Base-by-base conservation (phyloP, 2,797 vertebrate genomes). In the Bufotes viridis region DNA sequence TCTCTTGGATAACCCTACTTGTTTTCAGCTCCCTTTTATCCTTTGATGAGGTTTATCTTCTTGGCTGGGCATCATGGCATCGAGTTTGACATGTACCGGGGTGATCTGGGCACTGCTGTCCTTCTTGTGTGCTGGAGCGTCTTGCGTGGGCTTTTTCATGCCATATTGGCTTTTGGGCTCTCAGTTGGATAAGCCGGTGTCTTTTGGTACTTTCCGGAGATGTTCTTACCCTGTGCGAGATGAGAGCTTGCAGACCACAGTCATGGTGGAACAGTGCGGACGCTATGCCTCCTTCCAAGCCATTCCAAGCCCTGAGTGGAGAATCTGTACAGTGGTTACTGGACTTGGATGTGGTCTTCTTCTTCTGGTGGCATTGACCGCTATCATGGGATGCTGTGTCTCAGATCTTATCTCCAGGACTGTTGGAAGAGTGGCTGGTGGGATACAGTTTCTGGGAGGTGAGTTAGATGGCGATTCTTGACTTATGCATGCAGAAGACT, bases 261-360 rank as follows among this genome's bases (percentile, higher is more conserved):
- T 98, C 91, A 99, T 99, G 97, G 94, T 99, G 94, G 98, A 99
- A 95, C 97, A 99, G 91, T 99, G 98, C 12, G 98, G 98, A 65
- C 97, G 98, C 90, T 99, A 99, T 0, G 98, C 98, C 84, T 97
- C 97, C 34, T 99, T 99, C 93, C 94, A 96, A 90, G 97, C 97
- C 90, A 99, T 99, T 90, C 98, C 98, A 0, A 99, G 98, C 0
- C 92, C 97, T 0, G 97, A 98, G 87, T 99, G 98, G 98, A 95
- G 97, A 92, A 97, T 99, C 95, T 99, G 97, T 92, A 98, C 98
- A 0, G 95, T 99, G 90, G 97, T 99, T 92, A 98, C 97, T 0
- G 98, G 98, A 13, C 95, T 97, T 91, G 98, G 98, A 6, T 99
- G 98, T 0, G 98, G 98, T 90, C 97, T 99, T 78, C 97, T 99